Conservation (phyloP, 2,113 vertebrate genomes). For the Apeltes quadracus region DNA sequence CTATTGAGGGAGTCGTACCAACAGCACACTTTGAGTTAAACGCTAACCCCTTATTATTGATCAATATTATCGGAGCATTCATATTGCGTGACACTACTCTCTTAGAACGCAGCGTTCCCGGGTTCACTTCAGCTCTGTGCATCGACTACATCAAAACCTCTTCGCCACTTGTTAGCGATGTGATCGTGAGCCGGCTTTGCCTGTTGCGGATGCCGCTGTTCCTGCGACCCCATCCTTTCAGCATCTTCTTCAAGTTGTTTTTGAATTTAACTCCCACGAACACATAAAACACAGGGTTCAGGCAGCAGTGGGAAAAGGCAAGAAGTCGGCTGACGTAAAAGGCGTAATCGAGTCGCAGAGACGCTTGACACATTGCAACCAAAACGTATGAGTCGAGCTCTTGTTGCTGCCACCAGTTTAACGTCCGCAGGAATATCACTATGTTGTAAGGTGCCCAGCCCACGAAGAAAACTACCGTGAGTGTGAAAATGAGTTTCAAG, state of each 20-base stretch:
- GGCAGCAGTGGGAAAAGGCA: conserved; percentile 92
- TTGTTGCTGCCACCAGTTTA: background rate
- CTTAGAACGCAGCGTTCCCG: background rate
- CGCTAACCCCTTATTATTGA: no score
- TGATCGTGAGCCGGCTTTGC: conserved; percentile 48
- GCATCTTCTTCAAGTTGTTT: conserved; percentile 83
- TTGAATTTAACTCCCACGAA: conserved; percentile 93
- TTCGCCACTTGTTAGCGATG: conserved; percentile 69
- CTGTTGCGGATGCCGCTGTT: background rate
- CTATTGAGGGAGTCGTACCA: no score
- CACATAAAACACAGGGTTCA: conserved; percentile 93
- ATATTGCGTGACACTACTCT: background rate
- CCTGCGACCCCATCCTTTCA: conserved; percentile 42
- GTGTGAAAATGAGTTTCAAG: conserved; percentile 87
- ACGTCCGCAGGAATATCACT: conserved; percentile 80
- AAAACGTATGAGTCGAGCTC: accelerated
- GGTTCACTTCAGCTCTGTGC: background rate
- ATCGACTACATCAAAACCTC: conserved; percentile 64
- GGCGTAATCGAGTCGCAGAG: conserved; percentile 62
- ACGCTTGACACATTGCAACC: background rate
- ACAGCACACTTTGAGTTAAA: background rate
- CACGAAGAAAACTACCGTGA: conserved; percentile 89
- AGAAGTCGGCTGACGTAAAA: conserved; percentile 81
- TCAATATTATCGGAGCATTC: background rate
- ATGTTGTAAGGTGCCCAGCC: conserved; percentile 93